Evolutionary conservation across 2,888 invertebrate genomes (phyloP), one percentile per base, ranked within the genome.

Genomic region (Anaspis maculata): DNA sequence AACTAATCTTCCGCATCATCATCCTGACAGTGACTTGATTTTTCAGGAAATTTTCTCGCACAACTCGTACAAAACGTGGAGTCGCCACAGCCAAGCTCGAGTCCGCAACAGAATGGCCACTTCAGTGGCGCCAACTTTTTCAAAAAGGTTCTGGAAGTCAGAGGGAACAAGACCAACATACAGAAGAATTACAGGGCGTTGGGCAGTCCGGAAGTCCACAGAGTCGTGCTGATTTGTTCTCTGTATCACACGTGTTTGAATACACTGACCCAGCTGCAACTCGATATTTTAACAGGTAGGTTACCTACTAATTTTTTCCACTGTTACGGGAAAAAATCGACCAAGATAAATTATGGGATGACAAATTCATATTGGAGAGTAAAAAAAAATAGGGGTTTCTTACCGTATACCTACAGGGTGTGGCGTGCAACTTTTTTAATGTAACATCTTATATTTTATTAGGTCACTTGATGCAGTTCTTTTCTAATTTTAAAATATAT

Each of bases 271-370:
- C 92, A 95, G 64, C 74, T 96, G 49, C 83, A 84, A 59, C 71
- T 92, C 37, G 92, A 95, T 61, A 94, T 97, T 59, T 70, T 96
- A 30, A 91, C 94, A 54, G 92, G 90, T 86, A 60, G n/a, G n/a
- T n/a, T n/a, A n/a, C n/a, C n/a, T 27, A 14, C 6, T 1, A 13
- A 27, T 27, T n/a, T n/a, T n/a, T n/a, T n/a, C n/a, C 2, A 25
- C 2, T 3, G 13, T 12, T 25, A 14, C 25, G 13, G n/a, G 25
- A 25, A 13, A 13, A 6, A 10, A n/a, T n/a, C 25, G 23, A 21
- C 25, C 23, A 25, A 13, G n/a, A 26, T 13, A 19, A 14, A 25
- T 15, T n/a, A n/a, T n/a, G n/a, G n/a, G n/a, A n/a, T n/a, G n/a
- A n/a, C n/a, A n/a, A n/a, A n/a, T n/a, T n/a, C n/a, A n/a, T n/a